Evolutionary conservation across 2,797 vertebrate genomes (phyloP), one percentile per base, ranked within the genome.

Genomic region (Oryzias sinensis): DNA sequence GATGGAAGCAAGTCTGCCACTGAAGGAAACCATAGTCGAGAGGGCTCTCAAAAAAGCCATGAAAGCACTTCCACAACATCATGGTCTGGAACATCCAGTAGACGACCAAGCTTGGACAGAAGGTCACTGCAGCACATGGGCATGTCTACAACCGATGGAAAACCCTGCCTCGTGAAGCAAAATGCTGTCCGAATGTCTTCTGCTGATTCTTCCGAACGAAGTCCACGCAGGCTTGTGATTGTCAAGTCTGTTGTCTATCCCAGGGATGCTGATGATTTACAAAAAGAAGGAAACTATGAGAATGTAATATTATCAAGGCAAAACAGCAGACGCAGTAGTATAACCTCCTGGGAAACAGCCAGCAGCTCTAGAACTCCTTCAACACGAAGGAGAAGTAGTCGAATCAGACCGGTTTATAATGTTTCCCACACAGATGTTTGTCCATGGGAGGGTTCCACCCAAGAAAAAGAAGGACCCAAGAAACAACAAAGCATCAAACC

Each of bases 91-190:
- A 15, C 60, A 49, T 82, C 79, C 3, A 84, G 76, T 70, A 82
- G 68, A 79, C 74, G 59, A 29, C 74, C 72, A 55, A 87, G 79
- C 24, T 4, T 75, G 29, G 65, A 88, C 49, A 90, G 68, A 56
- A 84, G 52, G 18, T 25, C 74, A 27, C 62, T 87, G 24, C 81
- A 83, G 49, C 90, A 84, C 74, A 88, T 85, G 75, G 88, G 87
- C 52, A 72, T 88, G 70, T 83, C 75, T 16, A 79, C 82, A 40
- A n/a, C 59, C 5, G 87, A 90, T 1, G 80, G 66, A 11, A 93
- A 92, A 76, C 91, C 91, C 25, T 87, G 68, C 41, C 91, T 92
- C n/a, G 86, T 91, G 4, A 92, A 93, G 73, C 92, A 93, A 69
- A 82, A 83, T 41, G 90, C 91, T 49, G 63, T 92, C 42, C 81